Base-by-base conservation (phyloP, 2,888 invertebrate genomes). In the Cryptophagus acutangulus region DNA sequence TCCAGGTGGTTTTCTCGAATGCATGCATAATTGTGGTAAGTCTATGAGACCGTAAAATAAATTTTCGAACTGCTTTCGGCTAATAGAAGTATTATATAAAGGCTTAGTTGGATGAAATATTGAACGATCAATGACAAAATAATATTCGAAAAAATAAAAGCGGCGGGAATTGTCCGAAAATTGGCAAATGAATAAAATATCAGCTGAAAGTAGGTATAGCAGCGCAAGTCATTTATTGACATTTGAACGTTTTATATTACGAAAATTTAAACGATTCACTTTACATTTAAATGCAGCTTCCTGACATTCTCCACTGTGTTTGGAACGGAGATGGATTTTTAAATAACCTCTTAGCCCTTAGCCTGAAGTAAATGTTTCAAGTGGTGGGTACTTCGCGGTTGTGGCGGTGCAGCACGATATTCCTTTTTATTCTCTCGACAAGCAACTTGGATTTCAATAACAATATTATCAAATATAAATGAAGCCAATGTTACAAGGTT, bases 311-410 rank as follows among this genome's bases (percentile, higher is more conserved):
- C 51, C 58, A 63, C 56, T 56, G 49, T 52, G 52, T 51, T 55
- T 52, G 51, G 53, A 61, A 55, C 63, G 63, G 61, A 61, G 63
- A 65, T 65, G 65, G 65, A 65, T 62, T 65, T 65, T 65, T 62
- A 65, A 65, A 64, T 63, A 60, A 59, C 56, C 58, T 58, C 57
- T 59, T 59, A 59, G 49, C 58, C 51, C 47, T 31, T 54, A 54
- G 45, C 51, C 49, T n/a, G 49, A 51, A 52, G 57, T 59, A 62
- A 60, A 61, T 54, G 54, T 54, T 55, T 52, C 48, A 49, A 57
- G 54, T 53, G 49, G 57, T 52, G 46, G 47, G 51, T 54, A 52
- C 18, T 31, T 53, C 48, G 54, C 48, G 55, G 52, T 47, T n/a
- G n/a, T n/a, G n/a, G 41, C 20, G 30, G 31, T 41, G 40, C 43